Evolutionary conservation across 2,113 vertebrate genomes (phyloP), one percentile per base, ranked within the genome.

Genomic region (Hypocryptadius cinnamomeus): DNA sequence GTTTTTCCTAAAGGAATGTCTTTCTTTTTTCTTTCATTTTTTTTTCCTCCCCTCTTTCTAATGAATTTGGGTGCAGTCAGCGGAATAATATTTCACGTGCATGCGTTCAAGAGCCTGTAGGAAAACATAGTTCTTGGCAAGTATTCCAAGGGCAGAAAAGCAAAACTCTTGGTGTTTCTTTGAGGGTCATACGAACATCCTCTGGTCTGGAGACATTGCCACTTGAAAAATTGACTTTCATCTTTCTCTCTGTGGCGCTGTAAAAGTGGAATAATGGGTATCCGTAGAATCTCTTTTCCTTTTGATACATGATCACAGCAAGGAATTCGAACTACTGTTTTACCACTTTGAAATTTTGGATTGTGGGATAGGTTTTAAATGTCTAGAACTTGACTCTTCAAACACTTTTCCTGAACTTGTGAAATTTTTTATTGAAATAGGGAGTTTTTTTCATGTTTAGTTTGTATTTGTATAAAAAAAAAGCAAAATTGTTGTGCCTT

Each of bases 401-500:
- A 97, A 97, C 84, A 92, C 94, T 97, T 96, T 97, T 98, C 97
- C 95, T 98, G 97, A 98, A 97, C 95, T 98, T 97, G 97, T 97
- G 96, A 97, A 96, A 77, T 95, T 96, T 97, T 97, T 97, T 97
- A 97, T 98, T 97, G 95, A 97, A 96, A 95, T 98, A 97, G 96
- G 96, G 96, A 97, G 89, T 96, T 97, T 94, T 96, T 98, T 97
- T 97, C 96, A 97, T 98, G 97, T 98, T 98, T 98, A 97, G 97
- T 98, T 98, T 98, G 97, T 98, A 98, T 98, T 98, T 98, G 98
- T 98, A 97, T 97, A 98, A 98, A 97, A 95, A 95, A 93, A 97
- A 97, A 98, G 96, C 96, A 97, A 97, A 98, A 98, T 98, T 98
- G 96, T 98, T 98, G 98, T 98, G 98, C 98, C 98, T 98, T 98